phyloP scores from a whole-genome alignment of 2,113 vertebrate species.

The Eleginops maclovinus region DNA sequence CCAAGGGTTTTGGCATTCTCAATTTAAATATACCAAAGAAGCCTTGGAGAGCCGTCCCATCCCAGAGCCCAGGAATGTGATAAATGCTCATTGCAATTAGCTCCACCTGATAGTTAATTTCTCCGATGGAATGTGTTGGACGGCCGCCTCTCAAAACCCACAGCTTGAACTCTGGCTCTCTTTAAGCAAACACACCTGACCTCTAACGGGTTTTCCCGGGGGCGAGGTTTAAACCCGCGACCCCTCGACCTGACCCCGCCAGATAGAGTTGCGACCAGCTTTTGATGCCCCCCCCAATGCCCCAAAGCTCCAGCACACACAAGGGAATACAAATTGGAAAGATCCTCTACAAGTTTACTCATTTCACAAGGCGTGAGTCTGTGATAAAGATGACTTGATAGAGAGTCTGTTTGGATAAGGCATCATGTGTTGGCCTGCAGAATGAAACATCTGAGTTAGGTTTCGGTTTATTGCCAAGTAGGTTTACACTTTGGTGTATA shows the following conservation, averaged over 20 bases:
- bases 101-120: conserved; percentile 70
- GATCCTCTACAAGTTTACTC: conserved; percentile 16
- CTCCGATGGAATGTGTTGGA: conserved; percentile 68
- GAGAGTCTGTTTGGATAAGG: conserved; percentile 41
- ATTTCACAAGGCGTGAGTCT: conserved; percentile 21
- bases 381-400: conserved; percentile 34
- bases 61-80: conserved; percentile 54
- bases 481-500: too few relatives aligned
- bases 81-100: conserved; percentile 70
- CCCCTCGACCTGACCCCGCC: conserved; percentile 65
- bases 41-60: conserved; percentile 4
- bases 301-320: conserved; percentile 16
- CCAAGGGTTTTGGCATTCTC: conserved; percentile 5
- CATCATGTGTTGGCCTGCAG: conserved; percentile 4
- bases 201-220: conserved; percentile 68
- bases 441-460: too few relatives aligned
- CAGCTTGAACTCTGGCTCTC: conserved; percentile 70
- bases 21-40: conserved; percentile 11
- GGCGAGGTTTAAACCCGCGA: conserved; percentile 79
- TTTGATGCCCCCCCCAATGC: conserved; percentile 61
- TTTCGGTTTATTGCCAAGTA: too few relatives aligned
- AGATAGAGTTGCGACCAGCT: conserved; percentile 68
- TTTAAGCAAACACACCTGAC: conserved; percentile 81
- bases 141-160: conserved; percentile 57
- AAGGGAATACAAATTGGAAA: conserved; percentile 35